phyloP scores from a whole-genome alignment of 2,113 vertebrate genomes.

The Paradoxurus hermaphroditus region DNA sequence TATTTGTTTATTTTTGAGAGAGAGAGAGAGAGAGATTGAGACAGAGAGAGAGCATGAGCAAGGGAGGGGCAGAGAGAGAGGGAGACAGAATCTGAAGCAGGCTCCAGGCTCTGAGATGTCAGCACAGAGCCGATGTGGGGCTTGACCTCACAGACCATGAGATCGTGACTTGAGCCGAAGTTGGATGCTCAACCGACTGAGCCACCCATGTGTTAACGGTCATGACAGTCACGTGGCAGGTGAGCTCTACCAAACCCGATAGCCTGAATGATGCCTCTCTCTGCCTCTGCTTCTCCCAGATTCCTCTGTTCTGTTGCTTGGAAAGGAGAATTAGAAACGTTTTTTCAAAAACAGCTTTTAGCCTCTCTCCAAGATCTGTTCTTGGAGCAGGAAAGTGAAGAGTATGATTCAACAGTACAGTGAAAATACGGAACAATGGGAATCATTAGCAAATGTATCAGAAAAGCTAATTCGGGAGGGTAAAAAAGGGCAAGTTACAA shows the following conservation, averaged over 20 bases:
- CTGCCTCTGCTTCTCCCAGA: conserved; percentile 63
- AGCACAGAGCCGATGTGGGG: no score
- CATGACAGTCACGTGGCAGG: not conserved
- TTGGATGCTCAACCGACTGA: no score
- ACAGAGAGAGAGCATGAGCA: no score
- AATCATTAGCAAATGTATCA: conserved; percentile 74
- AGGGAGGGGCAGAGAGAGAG: no score
- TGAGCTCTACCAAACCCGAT: conserved; percentile 1
- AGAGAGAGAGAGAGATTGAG: no score
- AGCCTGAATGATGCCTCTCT: not conserved
- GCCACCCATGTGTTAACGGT: not conserved
- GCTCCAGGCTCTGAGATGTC: no score
- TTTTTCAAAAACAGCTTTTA: conserved; percentile 63
- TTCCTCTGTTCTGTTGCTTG: rapidly evolving
- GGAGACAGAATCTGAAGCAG: no score
- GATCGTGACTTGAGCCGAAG: no score
- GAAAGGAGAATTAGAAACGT: conserved; percentile 63
- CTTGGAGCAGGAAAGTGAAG: conserved; percentile 53
- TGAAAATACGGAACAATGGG: conserved; percentile 69
- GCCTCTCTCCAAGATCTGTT: conserved; percentile 57
- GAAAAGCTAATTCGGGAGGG: conserved; percentile 63
- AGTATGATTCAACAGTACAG: conserved; percentile 72
- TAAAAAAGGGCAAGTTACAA: conserved; percentile 70
- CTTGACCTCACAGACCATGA: no score
- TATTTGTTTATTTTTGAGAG: no score